Evolutionary conservation across 2,888 invertebrate species (phyloP).

Genomic region (Agrotis ipsilon): DNA sequence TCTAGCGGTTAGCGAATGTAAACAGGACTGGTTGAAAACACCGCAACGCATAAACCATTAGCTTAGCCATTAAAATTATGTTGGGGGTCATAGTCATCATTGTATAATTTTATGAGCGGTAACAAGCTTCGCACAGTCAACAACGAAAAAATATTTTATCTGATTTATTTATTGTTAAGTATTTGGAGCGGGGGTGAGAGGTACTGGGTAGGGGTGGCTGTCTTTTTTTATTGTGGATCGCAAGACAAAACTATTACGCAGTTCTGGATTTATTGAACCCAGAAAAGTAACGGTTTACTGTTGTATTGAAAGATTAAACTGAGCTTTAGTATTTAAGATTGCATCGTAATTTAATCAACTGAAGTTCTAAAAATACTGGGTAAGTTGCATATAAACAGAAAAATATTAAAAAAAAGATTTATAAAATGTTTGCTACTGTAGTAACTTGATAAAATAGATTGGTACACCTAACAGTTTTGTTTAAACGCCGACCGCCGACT

Average conservation of each 20-base stretch:
- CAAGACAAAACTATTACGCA: not conserved
- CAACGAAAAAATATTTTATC: slow-evolving; percentile 78
- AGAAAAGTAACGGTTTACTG: not conserved
- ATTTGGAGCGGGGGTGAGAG: slow-evolving; percentile 63
- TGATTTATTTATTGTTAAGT: slow-evolving; percentile 81
- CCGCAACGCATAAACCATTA: slow-evolving; percentile 68
- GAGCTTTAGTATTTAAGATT: not conserved
- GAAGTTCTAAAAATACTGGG: no score
- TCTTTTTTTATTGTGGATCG: not conserved
- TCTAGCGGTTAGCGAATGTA: slow-evolving; percentile 34
- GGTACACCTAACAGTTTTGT: no score
- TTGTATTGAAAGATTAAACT: not conserved
- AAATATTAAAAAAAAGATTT: not conserved
- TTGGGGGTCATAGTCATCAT: slow-evolving; percentile 63
- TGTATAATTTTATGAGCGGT: slow-evolving; percentile 69
- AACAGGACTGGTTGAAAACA: slow-evolving; percentile 56
- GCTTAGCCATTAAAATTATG: slow-evolving; percentile 66
- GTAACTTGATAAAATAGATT: no score
- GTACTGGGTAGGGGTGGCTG: slow-evolving; percentile 46
- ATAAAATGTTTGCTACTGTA: no score
- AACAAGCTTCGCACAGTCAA: slow-evolving; percentile 74
- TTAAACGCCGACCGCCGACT: no score
- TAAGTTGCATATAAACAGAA: no score
- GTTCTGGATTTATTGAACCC: not conserved
- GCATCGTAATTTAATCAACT: no score